phyloP scores from a whole-genome alignment of 2,797 vertebrate genomes.

The Micropoecilia bifurca region DNA sequence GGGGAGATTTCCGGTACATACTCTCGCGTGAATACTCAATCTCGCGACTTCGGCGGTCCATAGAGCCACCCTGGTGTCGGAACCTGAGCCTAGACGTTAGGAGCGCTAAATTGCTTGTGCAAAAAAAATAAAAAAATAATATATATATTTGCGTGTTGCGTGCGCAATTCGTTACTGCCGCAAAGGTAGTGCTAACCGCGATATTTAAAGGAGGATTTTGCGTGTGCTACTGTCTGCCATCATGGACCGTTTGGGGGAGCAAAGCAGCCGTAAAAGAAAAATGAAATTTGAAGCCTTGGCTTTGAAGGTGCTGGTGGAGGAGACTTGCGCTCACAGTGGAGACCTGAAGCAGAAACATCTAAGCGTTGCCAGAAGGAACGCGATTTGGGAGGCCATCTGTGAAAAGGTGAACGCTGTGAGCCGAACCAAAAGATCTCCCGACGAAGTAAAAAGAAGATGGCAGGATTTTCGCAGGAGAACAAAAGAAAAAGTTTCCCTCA shows the following conservation, averaged over 20 bases:
- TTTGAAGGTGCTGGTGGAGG: neutral
- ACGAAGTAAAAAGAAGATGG: neutral
- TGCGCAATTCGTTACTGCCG: neutral
- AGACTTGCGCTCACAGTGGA: neutral
- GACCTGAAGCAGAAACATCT: neutral
- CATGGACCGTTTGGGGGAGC: neutral
- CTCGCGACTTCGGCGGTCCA: neutral
- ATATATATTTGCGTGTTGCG: neutral
- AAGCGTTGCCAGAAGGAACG: neutral
- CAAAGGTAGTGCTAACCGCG: neutral
- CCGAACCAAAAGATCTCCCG: neutral
- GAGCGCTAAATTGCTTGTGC: neutral
- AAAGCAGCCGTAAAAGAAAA: neutral
- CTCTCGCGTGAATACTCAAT: neutral
- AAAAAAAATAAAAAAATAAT: neutral
- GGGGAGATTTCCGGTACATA: neutral
- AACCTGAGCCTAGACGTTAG: neutral
- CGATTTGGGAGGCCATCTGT: neutral
- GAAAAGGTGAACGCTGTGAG: constrained; percentile 1
- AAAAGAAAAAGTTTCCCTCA: neutral
- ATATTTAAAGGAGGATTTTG: neutral
- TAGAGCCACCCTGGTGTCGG: neutral
- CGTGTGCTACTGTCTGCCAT: neutral
- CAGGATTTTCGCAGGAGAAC: neutral
- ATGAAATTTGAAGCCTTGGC: neutral